Base-by-base conservation (phyloP, 2,888 invertebrate genomes). In the Lordiphosa andalusiaca region DNA sequence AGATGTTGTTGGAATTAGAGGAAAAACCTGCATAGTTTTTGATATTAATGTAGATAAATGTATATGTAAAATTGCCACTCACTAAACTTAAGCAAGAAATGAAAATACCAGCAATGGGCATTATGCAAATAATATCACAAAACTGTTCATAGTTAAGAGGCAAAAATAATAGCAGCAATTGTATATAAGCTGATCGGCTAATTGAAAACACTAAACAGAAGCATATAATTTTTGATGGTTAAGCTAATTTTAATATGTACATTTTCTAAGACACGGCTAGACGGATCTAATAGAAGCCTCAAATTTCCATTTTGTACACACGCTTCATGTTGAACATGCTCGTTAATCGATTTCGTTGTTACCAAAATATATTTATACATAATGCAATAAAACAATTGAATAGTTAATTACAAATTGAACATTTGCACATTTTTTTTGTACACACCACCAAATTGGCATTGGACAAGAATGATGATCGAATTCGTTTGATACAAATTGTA, bases 71-170 rank as follows among this genome's bases (percentile, higher is more conserved):
- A 69, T 65, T 60, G 59, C 63, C 63, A 57, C 56, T 56, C 57
- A 46, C 57, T 63, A 63, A 56, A 46, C 39, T 65, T 63, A 63
- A 64, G 63, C 33, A 42, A n/a, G 19, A 39, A 6, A 35, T n/a
- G 48, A 47, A 53, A 53, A 58, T 44, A 70, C 41, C 39, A 47
- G 47, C 33, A 33, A 54, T 30, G 57, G 41, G 63, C 46, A 67
- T 61, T 66, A 57, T 62, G 49, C 56, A 59, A 64, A 69, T 67
- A 67, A 77, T 80, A 83, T 81, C 85, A 76, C 9, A 61, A 77
- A 63, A 62, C 55, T 81, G 85, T 85, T 83, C 84, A 84, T 83
- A 85, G 81, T 81, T 85, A 83, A 80, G 78, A 52, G 41, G 55
- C 51, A 72, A 57, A 54, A 65, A 63, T 54, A 64, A 59, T 55